Conservation (phyloP, 2,888 invertebrate species). For the Lasius platythorax region DNA sequence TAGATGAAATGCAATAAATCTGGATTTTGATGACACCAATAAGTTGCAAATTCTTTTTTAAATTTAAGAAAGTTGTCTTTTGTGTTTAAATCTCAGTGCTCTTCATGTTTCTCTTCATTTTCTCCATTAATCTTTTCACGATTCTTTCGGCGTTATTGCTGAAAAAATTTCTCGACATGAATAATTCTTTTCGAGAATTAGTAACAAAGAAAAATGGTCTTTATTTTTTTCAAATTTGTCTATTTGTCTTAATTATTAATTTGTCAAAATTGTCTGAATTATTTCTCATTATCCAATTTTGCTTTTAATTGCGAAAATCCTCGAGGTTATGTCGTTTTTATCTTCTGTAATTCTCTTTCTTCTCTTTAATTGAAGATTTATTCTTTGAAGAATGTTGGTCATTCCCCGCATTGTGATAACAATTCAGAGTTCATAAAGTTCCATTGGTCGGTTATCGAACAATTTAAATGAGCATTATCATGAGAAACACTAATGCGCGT, state of each 20-base stretch:
- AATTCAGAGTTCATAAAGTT: neutral
- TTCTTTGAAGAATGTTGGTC: neutral
- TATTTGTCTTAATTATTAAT: neutral
- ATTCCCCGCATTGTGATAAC: neutral
- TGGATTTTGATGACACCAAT: neutral
- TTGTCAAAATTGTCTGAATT: neutral
- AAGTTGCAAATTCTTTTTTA: neutral
- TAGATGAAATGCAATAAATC: neutral
- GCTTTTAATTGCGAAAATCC: neutral
- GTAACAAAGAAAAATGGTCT: neutral
- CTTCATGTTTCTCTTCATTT: neutral
- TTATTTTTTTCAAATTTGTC: neutral
- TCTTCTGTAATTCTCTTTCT: neutral
- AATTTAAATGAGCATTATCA: neutral
- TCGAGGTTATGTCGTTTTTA: neutral
- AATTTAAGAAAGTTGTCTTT: neutral
- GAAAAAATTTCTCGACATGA: neutral
- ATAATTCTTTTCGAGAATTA: neutral
- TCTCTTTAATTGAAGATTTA: neutral
- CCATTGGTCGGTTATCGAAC: neutral
- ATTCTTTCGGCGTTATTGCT: neutral
- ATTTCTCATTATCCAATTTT: too few species aligned
- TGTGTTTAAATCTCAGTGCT: neutral
- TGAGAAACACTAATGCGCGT: neutral
- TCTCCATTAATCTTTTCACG: too few species aligned